These are phyloP conservation scores for Dryadula phaetusa DNA, from an alignment of 2,888 invertebrate species.

Conservation along the genomic window DNA sequence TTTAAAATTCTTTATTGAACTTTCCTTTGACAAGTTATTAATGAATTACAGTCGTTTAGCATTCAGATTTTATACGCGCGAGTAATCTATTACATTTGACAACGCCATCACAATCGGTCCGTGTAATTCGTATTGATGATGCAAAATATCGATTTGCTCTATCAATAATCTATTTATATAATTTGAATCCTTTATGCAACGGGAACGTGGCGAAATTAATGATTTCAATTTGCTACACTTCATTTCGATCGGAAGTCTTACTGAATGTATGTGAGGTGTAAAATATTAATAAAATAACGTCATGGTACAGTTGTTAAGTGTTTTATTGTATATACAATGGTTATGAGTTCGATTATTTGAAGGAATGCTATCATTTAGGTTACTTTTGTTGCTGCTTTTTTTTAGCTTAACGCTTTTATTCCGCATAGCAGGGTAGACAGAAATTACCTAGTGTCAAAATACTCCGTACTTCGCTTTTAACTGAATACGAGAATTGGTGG, in stretches of 20 bases:
- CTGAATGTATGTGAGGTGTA: neutral
- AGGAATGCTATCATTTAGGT: too few species aligned
- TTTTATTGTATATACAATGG: too few species aligned
- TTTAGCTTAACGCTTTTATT: neutral
- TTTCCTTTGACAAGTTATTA: neutral
- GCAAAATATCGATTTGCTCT: conserved; percentile 52
- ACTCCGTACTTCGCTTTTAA: too few species aligned
- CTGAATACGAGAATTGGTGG: too few species aligned
- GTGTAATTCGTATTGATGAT: conserved; percentile 79
- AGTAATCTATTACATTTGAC: conserved; percentile 19
- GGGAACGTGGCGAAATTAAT: conserved; percentile 40
- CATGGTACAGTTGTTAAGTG: too few species aligned
- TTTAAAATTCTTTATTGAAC: too few species aligned
- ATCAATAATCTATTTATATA: conserved; percentile 56
- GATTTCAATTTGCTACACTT: conserved; percentile 42
- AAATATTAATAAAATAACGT: too few species aligned
- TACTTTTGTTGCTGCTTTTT: too few species aligned
- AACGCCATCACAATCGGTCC: conserved; percentile 52
- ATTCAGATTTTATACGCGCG: conserved; percentile 13
- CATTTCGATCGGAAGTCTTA: conserved; percentile 17
- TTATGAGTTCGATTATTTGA: too few species aligned
- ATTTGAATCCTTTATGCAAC: conserved; percentile 53
- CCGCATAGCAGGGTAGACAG: too few species aligned
- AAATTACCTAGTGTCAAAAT: too few species aligned
- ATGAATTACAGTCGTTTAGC: neutral